Base-by-base conservation (phyloP, 2,797 vertebrate genomes). In the Corythornis leucogaster region DNA sequence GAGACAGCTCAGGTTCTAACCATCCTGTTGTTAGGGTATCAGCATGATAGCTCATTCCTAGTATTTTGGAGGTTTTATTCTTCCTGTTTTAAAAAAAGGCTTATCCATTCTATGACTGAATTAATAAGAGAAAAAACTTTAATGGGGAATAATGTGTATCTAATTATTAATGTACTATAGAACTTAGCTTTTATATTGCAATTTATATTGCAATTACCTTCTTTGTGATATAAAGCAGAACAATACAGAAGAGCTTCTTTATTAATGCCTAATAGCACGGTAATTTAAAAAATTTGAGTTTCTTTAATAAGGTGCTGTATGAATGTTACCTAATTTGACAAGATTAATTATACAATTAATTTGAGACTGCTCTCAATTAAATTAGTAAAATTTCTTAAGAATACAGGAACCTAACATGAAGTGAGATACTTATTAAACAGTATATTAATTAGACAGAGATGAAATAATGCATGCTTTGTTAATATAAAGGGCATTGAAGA, bases 311-410 rank as follows among this genome's bases (percentile, higher is more conserved):
- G 97, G 98, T 98, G 98, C 98, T 97, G 97, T 98, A 98, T 98
- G 98, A 98, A 98, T 98, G 98, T 98, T 99, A 98, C 98, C 98
- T 99, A 98, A 99, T 99, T 99, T 98, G 98, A 99, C 98, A 99
- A 99, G 98, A 99, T 99, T 99, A 99, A 99, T 99, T 99, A 99
- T 98, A 99, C 98, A 99, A 99, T 99, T 99, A 99, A 99, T 99
- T 99, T 98, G 98, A 98, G 98, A 98, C 98, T 98, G 98, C 97
- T 99, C 98, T 98, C 98, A 99, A 99, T 99, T 99, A 99, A 98
- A 98, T 98, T 97, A 98, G 98, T 98, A 98, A 98, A 98, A 98
- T 97, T 97, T 97, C 96, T 97, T 97, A 97, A 97, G 97, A 95
- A 98, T 98, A 98, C 98, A 97, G 96, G 98, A 98, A 98, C 97